Base-by-base conservation (phyloP, 2,888 invertebrate species). In the Drosophila acutilabella region DNA sequence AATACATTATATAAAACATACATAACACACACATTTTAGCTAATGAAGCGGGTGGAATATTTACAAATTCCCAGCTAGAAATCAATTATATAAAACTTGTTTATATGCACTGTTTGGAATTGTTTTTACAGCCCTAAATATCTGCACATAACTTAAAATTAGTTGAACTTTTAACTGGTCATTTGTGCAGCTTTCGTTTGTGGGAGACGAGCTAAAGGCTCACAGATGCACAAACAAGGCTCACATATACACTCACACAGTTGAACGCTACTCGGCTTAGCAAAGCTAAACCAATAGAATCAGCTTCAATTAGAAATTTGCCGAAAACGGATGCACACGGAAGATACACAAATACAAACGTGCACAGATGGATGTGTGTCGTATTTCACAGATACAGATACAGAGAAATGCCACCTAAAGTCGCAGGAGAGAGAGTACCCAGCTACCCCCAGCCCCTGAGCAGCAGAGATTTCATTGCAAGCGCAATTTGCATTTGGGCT, bases 401-500 rank as follows among this genome's bases (percentile, higher is more conserved):
- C 36, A 59, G 18, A n/a, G 48, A 26, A 48, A 40, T 23, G 16
- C n/a, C 38, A 58, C 40, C 54, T 40, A 44, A 61, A 51, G 60
- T 54, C 42, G 42, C 10, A 18, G 45, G 45, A 56, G 11, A 56
- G 11, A 56, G 18, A 8, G 8, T 30, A 8, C 6, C 14, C 50
- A 40, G 30, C 45, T 38, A 20, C 4, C 36, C 36, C 1, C 14
- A 13, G 13, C 11, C 14, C 13, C 13, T 8, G 20, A 20, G 45
- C 41, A 61, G 44, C 67, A 52, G 66, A 78, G 75, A 74, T 85
- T 82, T 71, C 66, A 71, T 61, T 66, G 69, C 67, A 48, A 65
- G 69, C 62, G 61, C 74, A 79, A 78, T 87, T 85, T 89, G 82
- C 80, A 85, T 81, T 87, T 80, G 71, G 73, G 82, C 75, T 80